These are phyloP conservation scores for Parthenolecanium corni DNA, from an alignment of 2,888 invertebrate species.

Conservation along the genomic window DNA sequence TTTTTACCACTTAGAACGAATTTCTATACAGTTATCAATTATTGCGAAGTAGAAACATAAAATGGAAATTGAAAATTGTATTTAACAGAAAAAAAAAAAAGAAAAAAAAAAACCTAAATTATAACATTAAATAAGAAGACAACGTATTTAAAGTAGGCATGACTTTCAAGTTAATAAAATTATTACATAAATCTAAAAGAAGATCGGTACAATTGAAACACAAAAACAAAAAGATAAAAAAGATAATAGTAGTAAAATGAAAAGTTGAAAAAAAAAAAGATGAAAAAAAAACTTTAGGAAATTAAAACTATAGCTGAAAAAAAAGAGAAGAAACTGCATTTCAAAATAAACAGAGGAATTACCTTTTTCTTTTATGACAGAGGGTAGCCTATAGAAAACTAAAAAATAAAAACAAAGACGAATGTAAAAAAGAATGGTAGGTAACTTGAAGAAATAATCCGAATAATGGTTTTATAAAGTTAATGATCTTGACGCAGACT, in stretches of 20 bases:
- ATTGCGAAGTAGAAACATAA: too few species aligned
- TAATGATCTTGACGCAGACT: too few species aligned
- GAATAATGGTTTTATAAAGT: too few species aligned
- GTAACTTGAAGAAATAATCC: too few species aligned
- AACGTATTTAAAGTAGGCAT: background rate
- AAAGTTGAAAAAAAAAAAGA: background rate
- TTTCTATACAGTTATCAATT: too few species aligned
- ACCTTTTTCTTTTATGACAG: background rate
- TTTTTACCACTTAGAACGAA: too few species aligned
- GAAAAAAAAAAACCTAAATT: background rate
- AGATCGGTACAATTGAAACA: background rate
- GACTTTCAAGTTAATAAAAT: too few species aligned
- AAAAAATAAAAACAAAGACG: too few species aligned
- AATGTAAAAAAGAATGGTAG: too few species aligned
- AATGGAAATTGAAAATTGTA: background rate
- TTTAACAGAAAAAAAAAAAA: background rate
- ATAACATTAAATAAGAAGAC: background rate
- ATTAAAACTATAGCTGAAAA: background rate
- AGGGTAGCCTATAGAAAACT: background rate
- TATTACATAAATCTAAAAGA: background rate
- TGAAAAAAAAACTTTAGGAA: background rate
- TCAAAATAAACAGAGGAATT: too few species aligned
- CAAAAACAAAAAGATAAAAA: background rate
- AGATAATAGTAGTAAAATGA: background rate
- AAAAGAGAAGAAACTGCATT: background rate